phyloP scores from a whole-genome alignment of 1,140 invertebrate species.

The Latrodectus geometricus region DNA sequence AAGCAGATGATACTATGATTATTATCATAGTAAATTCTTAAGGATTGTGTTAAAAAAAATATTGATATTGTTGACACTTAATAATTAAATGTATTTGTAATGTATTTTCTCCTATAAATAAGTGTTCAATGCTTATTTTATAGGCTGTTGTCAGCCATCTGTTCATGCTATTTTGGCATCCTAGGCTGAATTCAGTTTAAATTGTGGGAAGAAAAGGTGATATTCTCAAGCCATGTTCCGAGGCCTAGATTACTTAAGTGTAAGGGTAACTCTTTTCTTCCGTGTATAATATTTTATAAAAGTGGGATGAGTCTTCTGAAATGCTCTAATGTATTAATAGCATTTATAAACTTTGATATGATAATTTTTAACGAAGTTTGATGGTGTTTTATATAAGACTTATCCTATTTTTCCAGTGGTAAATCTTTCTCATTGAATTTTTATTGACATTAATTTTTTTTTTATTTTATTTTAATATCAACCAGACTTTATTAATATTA shows the following conservation, averaged over 20 bases:
- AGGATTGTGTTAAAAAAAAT: neutral
- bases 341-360: neutral
- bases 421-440: neutral
- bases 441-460: neutral
- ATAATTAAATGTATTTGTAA: neutral
- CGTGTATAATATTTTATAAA: neutral
- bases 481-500: too few relatives aligned
- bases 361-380: neutral
- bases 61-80: neutral
- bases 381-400: neutral
- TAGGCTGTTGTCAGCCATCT: neutral
- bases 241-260: constrained; percentile 54
- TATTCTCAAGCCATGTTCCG: constrained; percentile 42
- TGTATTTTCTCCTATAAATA: neutral
- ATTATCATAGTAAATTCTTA: neutral
- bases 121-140: neutral
- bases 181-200: neutral
- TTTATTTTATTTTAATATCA: too few relatives aligned
- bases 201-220: neutral
- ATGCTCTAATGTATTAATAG: neutral
- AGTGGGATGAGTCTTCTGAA: neutral
- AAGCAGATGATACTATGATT: neutral
- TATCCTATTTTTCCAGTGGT: neutral
- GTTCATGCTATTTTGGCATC: neutral
- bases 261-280: constrained; percentile 11